Conservation (phyloP, 2,113 vertebrate species). For the Ptilorrhoa leucosticta region DNA sequence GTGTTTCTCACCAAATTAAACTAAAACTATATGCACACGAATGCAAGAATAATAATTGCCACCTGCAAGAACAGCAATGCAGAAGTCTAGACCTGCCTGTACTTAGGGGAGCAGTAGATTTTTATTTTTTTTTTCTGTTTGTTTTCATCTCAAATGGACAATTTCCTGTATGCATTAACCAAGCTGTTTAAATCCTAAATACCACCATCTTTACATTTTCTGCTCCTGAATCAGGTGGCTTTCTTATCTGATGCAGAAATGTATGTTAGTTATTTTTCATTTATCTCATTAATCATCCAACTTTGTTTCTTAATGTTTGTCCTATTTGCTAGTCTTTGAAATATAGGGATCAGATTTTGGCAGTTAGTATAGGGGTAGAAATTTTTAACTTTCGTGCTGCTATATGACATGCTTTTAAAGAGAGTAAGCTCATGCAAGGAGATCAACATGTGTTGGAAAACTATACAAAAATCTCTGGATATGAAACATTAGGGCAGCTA, state of each 20-base stretch:
- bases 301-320: background rate
- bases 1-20: background rate
- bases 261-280: background rate
- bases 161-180: background rate
- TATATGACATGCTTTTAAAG: background rate
- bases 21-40: background rate
- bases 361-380: background rate
- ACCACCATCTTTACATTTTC: background rate
- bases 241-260: background rate
- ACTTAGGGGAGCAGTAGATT: background rate
- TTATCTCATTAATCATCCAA: background rate
- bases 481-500: background rate
- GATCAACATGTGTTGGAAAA: background rate
- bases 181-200: background rate
- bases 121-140: background rate
- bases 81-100: background rate
- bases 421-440: background rate
- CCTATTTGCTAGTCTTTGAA: background rate
- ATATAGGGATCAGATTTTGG: background rate
- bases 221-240: background rate
- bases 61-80: background rate
- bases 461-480: background rate
- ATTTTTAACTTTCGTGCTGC: background rate
- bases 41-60: background rate
- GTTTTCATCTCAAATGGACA: background rate